Evolutionary conservation across 2,888 invertebrate genomes (phyloP), one percentile per base, ranked within the genome.

Genomic region (Campaea margaritaria): DNA sequence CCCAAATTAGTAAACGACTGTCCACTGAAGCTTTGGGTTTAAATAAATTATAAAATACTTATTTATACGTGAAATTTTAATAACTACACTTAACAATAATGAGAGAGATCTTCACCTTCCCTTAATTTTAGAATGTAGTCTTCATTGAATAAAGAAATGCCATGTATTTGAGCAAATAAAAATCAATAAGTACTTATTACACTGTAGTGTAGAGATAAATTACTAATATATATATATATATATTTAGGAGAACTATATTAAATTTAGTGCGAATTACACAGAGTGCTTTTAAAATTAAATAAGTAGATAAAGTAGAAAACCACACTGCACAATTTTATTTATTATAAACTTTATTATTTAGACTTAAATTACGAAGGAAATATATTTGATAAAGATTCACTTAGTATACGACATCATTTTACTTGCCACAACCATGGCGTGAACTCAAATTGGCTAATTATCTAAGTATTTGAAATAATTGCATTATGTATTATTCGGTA

Each of bases 81-180:
- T 77, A 64, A 60, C 54, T 64, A 67, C 51, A 52, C 58, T 58
- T 62, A 48, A 67, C 72, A 67, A 62, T 74, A 76, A 74, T 79
- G 86, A 88, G 80, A 88, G 88, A 89, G 84, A 87, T 88, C 88
- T 78, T 86, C 84, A 79, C 73, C 69, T 69, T 76, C 55, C 54
- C 58, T 78, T 73, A 69, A 39, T 49, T 55, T 54, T 75, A 72
- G 15, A 51, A 58, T 62, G 60, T 82, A 89, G 78, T 84, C 81
- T 85, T 85, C 81, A 73, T 83, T 78, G 77, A 82, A 82, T 56
- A 60, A 79, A 85, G 83, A 91, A 91, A 91, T 91, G 91, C 91
- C 83, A 87, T 89, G 77, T 73, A 81, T 89, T 91, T 91, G 91
- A 91, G 91, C 91, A 91, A 91, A 90, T 76, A 81, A 87, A 87